Percentiles rank a stretch among this genome's conserved stretches.
phyloP scores from a whole-genome alignment of 1,140 invertebrate species.

The Brachionus sp. region DNA sequence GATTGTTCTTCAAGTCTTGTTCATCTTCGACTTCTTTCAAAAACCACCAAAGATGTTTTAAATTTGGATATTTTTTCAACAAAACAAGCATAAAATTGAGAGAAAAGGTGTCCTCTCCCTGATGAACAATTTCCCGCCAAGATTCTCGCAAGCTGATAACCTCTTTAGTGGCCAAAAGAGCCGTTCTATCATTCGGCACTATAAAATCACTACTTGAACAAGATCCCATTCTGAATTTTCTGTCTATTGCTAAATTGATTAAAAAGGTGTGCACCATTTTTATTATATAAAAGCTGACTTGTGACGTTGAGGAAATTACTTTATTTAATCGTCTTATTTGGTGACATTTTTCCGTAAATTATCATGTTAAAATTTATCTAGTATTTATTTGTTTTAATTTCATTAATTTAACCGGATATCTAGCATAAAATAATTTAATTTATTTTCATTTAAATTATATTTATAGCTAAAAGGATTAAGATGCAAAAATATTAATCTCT shows the following conservation, averaged over 20 bases:
- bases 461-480: too few relatives aligned
- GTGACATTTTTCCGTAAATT: neutral
- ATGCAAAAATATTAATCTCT: too few relatives aligned
- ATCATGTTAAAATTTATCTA: too few relatives aligned
- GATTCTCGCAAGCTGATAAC: neutral
- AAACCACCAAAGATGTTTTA: neutral
- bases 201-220: neutral
- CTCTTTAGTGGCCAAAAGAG: neutral
- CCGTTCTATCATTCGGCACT: neutral
- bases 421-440: too few relatives aligned
- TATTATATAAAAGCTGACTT: neutral
- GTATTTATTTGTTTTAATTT: too few relatives aligned
- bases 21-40: neutral
- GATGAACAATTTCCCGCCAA: constrained; percentile 5
- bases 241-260: neutral
- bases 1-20: neutral
- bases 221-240: neutral
- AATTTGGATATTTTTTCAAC: neutral
- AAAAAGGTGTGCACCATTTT: neutral
- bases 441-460: too few relatives aligned
- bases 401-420: too few relatives aligned
- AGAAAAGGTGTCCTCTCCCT: neutral
- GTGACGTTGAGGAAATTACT: neutral
- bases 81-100: neutral
- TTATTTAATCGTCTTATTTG: neutral